phyloP scores from a whole-genome alignment of 1,140 invertebrate genomes.

The Luehdorfia chinensis region DNA sequence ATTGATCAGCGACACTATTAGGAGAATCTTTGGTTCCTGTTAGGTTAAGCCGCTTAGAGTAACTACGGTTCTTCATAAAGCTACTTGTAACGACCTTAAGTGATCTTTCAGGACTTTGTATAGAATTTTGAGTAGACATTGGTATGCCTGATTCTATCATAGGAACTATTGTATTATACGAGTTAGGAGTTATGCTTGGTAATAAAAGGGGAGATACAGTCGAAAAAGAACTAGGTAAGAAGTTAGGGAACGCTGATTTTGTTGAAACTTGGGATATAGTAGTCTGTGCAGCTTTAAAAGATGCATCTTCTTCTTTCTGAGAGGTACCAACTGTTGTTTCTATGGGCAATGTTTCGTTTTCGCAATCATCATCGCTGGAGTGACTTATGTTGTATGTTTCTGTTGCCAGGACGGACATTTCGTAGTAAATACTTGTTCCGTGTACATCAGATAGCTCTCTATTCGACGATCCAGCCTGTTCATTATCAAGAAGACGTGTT shows the following conservation, averaged over 20 bases:
- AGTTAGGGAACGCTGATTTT: conserved; percentile 25
- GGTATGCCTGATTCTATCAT: conserved; percentile 25
- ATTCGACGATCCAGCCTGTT: conserved; percentile 49
- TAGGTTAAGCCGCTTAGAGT: conserved; percentile 59
- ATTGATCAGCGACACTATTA: conserved; percentile 54
- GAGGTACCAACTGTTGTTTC: conserved; percentile 46
- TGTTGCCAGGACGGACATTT: conserved; percentile 70
- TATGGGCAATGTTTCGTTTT: conserved; percentile 44
- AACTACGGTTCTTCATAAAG: conserved; percentile 52
- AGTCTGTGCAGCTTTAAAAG: conserved; percentile 37
- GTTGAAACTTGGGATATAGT: conserved; percentile 27
- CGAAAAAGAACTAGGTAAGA: conserved; percentile 22
- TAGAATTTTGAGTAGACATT: conserved; percentile 45
- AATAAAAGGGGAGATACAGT: conserved; percentile 24
- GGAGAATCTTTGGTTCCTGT: conserved; percentile 51
- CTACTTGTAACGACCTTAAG: conserved; percentile 38
- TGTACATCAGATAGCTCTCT: conserved; percentile 65
- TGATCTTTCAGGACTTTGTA: conserved; percentile 39
- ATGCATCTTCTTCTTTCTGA: conserved; percentile 41
- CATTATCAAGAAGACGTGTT: conserved; percentile 59
- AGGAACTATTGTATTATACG: conserved; percentile 18
- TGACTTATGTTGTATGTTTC: conserved; percentile 66
- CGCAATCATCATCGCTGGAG: conserved; percentile 59
- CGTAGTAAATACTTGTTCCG: conserved; percentile 71
- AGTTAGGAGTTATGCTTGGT: conserved; percentile 12